Evolutionary conservation across 2,888 invertebrate genomes (phyloP).

Genomic region (Trachelus troglodyta): DNA sequence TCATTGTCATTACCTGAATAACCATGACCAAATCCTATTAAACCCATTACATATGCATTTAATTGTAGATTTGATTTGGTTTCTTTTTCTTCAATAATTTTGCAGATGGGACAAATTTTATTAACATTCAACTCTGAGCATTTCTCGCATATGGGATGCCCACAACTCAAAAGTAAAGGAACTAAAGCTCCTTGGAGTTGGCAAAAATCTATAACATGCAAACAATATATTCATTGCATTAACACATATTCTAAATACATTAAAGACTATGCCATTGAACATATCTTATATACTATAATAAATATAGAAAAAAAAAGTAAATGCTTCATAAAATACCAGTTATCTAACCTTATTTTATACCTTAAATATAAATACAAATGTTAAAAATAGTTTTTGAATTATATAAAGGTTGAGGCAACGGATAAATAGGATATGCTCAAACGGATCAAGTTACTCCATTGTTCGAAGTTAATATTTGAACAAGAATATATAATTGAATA

Average conservation of each 20-base stretch:
- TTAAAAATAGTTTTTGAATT: neutral
- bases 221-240: neutral
- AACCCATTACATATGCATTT: constrained; percentile 61
- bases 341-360: neutral
- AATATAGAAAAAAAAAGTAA: constrained; percentile 1
- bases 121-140: constrained; percentile 68
- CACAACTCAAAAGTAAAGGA: constrained; percentile 75
- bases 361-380: neutral
- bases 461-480: neutral
- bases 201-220: constrained; percentile 16
- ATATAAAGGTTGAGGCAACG: neutral
- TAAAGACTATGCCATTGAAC: neutral
- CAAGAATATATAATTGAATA: neutral
- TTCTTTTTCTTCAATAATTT: constrained; percentile 39
- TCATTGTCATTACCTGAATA: constrained; percentile 31
- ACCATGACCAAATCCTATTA: constrained; percentile 31
- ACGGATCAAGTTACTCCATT: neutral
- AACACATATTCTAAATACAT: neutral
- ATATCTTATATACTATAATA: constrained; percentile 4
- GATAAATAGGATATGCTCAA: neutral
- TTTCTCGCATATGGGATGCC: constrained; percentile 76
- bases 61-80: constrained; percentile 52
- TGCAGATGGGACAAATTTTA: constrained; percentile 59
- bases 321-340: neutral
- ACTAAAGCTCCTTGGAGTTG: constrained; percentile 23